Percentiles rank a stretch among this genome's conserved stretches.
Conservation (phyloP, 92 coral and sea anemone genomes). For the Bergia puertoricense region DNA sequence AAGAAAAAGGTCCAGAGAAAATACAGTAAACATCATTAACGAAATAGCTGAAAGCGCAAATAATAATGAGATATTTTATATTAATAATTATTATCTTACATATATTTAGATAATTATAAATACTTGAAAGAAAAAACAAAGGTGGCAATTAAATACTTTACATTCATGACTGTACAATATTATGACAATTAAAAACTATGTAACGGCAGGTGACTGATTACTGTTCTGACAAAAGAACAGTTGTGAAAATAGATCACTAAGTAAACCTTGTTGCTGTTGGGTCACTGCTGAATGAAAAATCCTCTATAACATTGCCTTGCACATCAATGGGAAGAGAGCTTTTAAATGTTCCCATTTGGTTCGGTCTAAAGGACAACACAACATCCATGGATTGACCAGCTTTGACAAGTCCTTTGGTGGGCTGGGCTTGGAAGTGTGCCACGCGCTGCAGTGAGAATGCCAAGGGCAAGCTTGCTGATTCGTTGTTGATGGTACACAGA, state of each 20-base stretch:
- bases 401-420: conserved; percentile 64
- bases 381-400: conserved; percentile 87
- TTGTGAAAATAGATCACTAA: neutral
- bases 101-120: no score
- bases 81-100: no score
- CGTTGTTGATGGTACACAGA: conserved; percentile 87
- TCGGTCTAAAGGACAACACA: conserved; percentile 82
- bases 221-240: no score
- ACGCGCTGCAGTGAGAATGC: conserved; percentile 75
- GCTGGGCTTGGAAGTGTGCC: conserved; percentile 91
- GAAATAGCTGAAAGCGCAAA: no score
- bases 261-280: conserved; percentile 65
- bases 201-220: no score
- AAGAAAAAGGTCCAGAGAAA: no score
- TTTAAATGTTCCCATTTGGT: conserved; percentile 91
- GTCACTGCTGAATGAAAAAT: conserved; percentile 68
- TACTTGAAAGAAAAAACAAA: no score
- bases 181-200: no score
- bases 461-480: conserved; percentile 81
- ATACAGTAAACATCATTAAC: no score
- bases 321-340: conserved; percentile 72
- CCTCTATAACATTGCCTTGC: conserved; percentile 69
- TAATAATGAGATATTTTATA: no score
- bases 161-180: no score
- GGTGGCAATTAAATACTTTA: no score